Evolutionary conservation across 2,113 vertebrate genomes (phyloP), one percentile per base, ranked within the genome.

Genomic region (Abramis brama): DNA sequence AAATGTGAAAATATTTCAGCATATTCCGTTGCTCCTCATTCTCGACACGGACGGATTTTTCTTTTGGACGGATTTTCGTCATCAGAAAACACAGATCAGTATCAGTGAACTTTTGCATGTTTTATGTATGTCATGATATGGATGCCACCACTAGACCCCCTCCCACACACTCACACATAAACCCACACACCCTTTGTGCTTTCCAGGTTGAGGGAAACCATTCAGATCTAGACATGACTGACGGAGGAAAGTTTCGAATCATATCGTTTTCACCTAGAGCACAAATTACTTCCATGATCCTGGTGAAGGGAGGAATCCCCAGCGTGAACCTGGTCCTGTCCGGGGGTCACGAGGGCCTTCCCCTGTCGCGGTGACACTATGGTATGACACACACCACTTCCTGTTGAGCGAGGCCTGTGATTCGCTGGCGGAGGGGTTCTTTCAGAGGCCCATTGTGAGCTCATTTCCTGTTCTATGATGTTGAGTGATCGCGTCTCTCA

Each of bases 321-420:
- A 71, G 47, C 8, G 0, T 21, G 62, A 90, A 25, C 86, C 74
- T 85, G 88, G 88, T 74, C 87, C 81, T 78, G 36, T 13, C 75
- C 10, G 50, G 86, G 87, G 87, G 78, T 79, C 86, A 79, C 74
- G 60, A 50, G 87, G 91, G 84, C 88, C 85, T 91, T 91, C 88
- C 90, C 91, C 90, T 39, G 36, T 47, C 23, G n/a, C 27, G 39
- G 6, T 23, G 55, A 57, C 55, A 8, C 55, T 36, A 89, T 88
- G 75, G 71, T 55, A 62, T 50, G 36, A 8, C 19, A 68, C 93
- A 89, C 91, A 94, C 91, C 88, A 55, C 87, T 94, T 95, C 93
- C 94, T 89, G 55, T 52, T 80, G 17, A 71, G 21, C 25, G 5
- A 33, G 23, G 77, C 45, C 76, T 27, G 19, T n/a, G 17, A 82